These are phyloP conservation scores for Sitta carolinensis DNA, from an alignment of 2,797 vertebrate genomes.

Conservation along the genomic window DNA sequence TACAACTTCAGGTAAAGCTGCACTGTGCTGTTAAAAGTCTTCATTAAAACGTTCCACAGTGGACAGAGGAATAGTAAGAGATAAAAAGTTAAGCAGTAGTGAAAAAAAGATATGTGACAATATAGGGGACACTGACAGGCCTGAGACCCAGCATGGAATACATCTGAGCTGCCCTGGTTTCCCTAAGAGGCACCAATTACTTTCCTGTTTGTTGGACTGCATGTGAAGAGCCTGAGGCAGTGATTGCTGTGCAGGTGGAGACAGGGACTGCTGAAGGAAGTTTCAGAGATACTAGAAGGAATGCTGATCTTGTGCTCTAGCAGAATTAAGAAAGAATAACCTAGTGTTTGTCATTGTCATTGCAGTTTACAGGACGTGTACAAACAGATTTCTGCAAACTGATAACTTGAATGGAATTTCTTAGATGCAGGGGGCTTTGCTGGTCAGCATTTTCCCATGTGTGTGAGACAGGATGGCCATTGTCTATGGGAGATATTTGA, in stretches of 20 bases:
- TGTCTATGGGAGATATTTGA: background rate
- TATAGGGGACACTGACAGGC: background rate
- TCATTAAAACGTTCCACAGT: background rate
- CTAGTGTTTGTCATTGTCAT: background rate
- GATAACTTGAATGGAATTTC: conserved; percentile 25
- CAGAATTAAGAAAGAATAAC: background rate
- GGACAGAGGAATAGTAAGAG: background rate
- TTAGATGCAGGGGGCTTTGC: background rate
- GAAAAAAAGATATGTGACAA: background rate
- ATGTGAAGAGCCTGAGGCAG: background rate
- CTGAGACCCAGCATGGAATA: background rate
- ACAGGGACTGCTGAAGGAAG: background rate
- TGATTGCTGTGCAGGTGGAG: background rate
- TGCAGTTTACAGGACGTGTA: background rate
- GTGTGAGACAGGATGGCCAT: background rate
- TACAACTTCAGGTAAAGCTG: conserved; percentile 37
- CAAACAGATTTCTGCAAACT: background rate
- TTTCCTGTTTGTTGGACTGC: background rate
- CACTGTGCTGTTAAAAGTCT: background rate
- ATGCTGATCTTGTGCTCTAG: background rate
- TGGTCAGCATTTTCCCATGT: background rate
- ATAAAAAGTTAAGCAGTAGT: background rate
- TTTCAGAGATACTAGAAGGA: background rate
- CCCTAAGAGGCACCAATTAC: background rate
- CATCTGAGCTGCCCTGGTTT: background rate